Percentiles rank a stretch among this genome's conserved stretches.
Conservation (phyloP, 2,888 invertebrate genomes). For the Ophioninae sp. region DNA sequence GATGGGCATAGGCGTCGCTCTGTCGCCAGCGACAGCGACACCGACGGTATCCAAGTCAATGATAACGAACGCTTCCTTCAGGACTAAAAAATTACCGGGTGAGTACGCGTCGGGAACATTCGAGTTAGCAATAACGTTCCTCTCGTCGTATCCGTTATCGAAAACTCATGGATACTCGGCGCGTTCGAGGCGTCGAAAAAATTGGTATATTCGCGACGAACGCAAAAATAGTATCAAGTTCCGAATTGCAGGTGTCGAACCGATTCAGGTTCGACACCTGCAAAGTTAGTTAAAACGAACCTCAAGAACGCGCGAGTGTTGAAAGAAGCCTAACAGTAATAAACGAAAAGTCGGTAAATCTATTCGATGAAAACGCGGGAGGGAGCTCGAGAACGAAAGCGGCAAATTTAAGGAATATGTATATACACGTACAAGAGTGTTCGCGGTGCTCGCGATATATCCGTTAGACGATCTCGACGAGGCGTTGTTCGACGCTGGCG, state of each 20-base stretch:
- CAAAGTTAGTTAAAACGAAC: too few species aligned
- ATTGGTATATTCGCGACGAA: background rate
- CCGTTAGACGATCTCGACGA: conserved; percentile 81
- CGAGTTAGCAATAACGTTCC: background rate
- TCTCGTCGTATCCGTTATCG: background rate
- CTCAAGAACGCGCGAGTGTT: too few species aligned
- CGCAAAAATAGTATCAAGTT: too few species aligned
- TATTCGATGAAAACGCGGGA: too few species aligned
- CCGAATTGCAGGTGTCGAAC: too few species aligned
- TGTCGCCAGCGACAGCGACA: conserved; percentile 88
- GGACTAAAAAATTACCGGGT: conserved; percentile 98
- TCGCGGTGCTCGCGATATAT: conserved; percentile 44
- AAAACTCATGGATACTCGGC: background rate
- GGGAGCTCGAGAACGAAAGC: conserved; percentile 1
- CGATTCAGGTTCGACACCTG: background rate
- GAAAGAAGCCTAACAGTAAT: too few species aligned
- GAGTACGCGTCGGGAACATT: conserved; percentile 73
- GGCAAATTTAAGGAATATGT: conserved; percentile 2
- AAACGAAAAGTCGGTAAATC: too few species aligned
- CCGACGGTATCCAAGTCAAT: conserved; percentile 94
- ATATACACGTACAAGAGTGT: background rate
- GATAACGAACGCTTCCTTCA: conserved; percentile 99
- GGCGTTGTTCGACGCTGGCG: conserved; percentile 75
- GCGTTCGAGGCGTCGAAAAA: background rate
- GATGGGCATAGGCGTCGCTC: conserved; percentile 91